phyloP scores from a whole-genome alignment of 2,888 invertebrate genomes.

The Odontocerum albicorne region DNA sequence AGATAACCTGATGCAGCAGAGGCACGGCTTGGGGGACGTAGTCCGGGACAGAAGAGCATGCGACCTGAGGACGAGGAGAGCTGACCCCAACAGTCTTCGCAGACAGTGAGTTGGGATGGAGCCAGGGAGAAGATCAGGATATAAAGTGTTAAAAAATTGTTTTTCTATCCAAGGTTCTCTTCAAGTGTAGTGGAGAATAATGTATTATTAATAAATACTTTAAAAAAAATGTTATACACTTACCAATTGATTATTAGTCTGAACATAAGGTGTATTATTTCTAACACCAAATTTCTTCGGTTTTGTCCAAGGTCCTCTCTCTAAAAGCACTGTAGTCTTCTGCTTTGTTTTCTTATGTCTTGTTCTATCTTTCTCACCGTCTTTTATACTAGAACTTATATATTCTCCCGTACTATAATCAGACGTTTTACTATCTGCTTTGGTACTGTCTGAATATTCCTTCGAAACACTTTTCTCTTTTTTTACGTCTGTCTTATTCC shows the following conservation, averaged over 20 bases:
- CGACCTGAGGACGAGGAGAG: too few relatives aligned
- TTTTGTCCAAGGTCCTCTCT: slow-evolving; percentile 23
- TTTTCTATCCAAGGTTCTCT: too few relatives aligned
- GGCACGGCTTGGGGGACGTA: too few relatives aligned
- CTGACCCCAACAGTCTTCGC: too few relatives aligned
- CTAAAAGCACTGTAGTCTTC: slow-evolving; percentile 13
- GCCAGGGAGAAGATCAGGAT: too few relatives aligned
- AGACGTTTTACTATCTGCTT: background rate
- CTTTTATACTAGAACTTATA: background rate
- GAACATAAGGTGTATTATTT: slow-evolving; percentile 14
- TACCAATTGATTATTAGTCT: slow-evolving; percentile 17
- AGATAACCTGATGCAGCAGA: too few relatives aligned
- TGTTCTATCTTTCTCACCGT: slow-evolving; percentile 5
- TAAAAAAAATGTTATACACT: background rate
- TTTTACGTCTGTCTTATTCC: background rate
- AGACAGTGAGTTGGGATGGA: too few relatives aligned
- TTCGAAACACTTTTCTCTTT: background rate
- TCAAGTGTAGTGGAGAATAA: background rate
- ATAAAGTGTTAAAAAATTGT: too few relatives aligned
- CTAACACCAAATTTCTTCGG: slow-evolving; percentile 6
- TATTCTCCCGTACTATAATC: background rate
- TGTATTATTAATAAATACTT: background rate
- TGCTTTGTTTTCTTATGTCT: slow-evolving; percentile 14
- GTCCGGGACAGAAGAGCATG: too few relatives aligned
- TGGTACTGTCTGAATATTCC: background rate